Conservation (phyloP, 2,113 vertebrate species). For the Elachura formosa region DNA sequence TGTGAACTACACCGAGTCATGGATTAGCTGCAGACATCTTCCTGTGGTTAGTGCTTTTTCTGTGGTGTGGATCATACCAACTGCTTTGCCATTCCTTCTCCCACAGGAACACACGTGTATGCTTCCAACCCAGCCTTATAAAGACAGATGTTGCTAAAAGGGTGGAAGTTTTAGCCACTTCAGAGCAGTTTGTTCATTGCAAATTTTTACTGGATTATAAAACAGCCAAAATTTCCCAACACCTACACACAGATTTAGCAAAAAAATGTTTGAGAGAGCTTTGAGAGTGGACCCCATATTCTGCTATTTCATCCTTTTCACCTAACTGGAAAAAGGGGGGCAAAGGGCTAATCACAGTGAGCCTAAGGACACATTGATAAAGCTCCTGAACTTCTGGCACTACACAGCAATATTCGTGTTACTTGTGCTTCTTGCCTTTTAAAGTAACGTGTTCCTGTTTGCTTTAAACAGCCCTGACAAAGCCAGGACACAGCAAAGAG, state of each 20-base stretch:
- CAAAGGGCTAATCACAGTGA: rapidly evolving
- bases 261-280: neutral
- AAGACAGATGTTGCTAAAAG: neutral
- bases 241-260: neutral
- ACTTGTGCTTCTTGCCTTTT: neutral
- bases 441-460: neutral
- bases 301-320: neutral
- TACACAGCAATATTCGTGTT: neutral
- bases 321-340: neutral
- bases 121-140: neutral
- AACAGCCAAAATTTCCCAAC: neutral
- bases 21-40: neutral
- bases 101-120: rapidly evolving
- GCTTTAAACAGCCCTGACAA: neutral
- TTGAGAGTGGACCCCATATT: neutral
- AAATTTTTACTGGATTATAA: neutral
- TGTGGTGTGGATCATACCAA: rapidly evolving
- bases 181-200: neutral
- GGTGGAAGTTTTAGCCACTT: neutral
- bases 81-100: neutral
- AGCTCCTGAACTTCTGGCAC: neutral
- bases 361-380: neutral
- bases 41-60: neutral
- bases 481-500: neutral
- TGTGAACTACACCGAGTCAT: neutral